These are phyloP conservation scores for Ctenodactylus gundi DNA, from an alignment of 2,113 vertebrate species.

Conservation along the genomic window DNA sequence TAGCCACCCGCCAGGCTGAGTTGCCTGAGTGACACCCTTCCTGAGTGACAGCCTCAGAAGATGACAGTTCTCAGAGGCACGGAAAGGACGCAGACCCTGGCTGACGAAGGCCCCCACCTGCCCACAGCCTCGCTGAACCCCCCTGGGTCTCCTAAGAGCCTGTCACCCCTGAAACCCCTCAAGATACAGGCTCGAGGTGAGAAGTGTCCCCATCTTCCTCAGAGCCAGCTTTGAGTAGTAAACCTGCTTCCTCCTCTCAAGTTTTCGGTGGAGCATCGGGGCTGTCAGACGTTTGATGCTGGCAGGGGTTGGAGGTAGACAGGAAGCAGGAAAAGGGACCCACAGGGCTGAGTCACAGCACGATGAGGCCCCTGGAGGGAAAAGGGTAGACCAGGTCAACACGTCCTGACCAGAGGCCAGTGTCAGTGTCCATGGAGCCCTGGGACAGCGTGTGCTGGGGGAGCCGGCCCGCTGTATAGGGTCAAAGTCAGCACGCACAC, in stretches of 20 bases:
- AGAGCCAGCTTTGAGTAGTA: not conserved
- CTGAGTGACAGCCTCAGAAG: not conserved
- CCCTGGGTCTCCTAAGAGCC: not conserved
- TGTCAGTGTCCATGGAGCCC: not conserved
- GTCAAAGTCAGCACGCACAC: too few relatives aligned
- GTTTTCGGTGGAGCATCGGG: not conserved
- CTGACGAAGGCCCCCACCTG: not conserved
- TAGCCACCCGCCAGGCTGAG: not conserved
- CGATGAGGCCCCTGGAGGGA: not conserved
- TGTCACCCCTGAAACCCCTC: not conserved
- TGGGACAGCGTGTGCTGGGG: accelerated
- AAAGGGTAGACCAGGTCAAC: too few relatives aligned
- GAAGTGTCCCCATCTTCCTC: not conserved
- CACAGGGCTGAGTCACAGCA: not conserved
- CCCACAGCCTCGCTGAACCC: not conserved
- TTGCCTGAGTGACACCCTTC: not conserved
- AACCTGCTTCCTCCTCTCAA: not conserved
- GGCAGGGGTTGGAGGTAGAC: not conserved
- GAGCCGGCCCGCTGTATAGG: not conserved
- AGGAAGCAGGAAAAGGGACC: not conserved
- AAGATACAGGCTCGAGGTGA: not conserved
- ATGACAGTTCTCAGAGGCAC: not conserved
- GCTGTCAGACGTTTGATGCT: not conserved
- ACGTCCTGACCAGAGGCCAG: not conserved
- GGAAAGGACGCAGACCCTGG: not conserved